phyloP scores from a whole-genome alignment of 2,797 vertebrate species.

The Mormyrops attenuatus region DNA sequence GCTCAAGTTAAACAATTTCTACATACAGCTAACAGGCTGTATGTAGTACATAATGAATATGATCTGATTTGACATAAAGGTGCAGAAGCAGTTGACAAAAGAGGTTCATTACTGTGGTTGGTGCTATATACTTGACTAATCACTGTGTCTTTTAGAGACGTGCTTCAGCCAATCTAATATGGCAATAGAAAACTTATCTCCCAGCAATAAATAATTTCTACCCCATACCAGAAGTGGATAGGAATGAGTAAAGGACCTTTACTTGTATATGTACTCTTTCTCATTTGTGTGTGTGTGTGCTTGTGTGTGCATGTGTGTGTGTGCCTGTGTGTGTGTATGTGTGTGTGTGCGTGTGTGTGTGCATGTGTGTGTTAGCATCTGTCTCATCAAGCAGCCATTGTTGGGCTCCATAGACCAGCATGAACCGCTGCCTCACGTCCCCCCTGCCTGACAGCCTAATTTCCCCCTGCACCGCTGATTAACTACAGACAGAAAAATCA shows the following conservation, averaged over 20 bases:
- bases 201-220: background rate
- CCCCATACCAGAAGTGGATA: background rate
- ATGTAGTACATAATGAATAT: background rate
- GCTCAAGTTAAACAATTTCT: background rate
- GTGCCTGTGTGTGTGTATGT: background rate
- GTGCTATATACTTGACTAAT: background rate
- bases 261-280: background rate
- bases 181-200: background rate
- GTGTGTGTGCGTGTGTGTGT: background rate
- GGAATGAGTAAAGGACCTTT: background rate
- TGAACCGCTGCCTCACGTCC: background rate
- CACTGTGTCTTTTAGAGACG: background rate
- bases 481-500: slow-evolving; percentile 17
- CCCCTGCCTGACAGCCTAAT: slow-evolving; percentile 4
- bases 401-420: background rate
- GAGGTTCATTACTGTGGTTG: background rate
- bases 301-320: background rate
- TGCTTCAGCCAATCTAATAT: background rate
- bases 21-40: background rate
- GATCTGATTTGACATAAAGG: background rate
- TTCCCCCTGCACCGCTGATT: slow-evolving; percentile 10
- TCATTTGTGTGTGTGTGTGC: background rate
- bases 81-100: background rate
- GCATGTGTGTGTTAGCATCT: background rate
- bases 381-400: background rate